Conservation (phyloP, 1,140 invertebrate genomes). For the Theocolax elegans region DNA sequence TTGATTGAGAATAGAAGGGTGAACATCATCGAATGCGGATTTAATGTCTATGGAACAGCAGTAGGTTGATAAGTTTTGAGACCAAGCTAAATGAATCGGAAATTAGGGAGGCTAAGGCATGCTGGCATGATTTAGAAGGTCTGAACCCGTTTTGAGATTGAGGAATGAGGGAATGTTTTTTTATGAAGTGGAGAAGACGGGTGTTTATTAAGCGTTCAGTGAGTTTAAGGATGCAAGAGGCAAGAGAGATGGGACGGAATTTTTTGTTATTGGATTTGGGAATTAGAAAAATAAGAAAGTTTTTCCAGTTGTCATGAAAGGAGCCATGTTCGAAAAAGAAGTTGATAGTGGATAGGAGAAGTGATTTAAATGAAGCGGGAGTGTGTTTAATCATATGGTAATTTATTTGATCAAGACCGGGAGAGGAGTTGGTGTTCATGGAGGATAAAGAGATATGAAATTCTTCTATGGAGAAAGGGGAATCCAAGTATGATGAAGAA, state of each 20-base stretch:
- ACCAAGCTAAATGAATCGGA: slow-evolving; percentile 36
- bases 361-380: background rate
- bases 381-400: background rate
- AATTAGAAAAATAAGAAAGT: slow-evolving; percentile 23
- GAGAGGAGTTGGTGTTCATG: background rate
- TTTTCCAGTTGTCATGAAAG: slow-evolving; percentile 18
- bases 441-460: background rate
- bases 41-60: slow-evolving; percentile 24
- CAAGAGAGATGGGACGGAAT: slow-evolving; percentile 35
- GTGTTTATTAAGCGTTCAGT: slow-evolving; percentile 19
- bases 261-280: slow-evolving; percentile 26
- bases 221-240: slow-evolving; percentile 20
- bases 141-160: slow-evolving; percentile 35
- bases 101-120: background rate
- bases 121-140: slow-evolving; percentile 30
- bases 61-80: background rate
- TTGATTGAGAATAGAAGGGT: too few species aligned
- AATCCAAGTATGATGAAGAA: background rate
- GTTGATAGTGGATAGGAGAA: background rate
- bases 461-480: background rate
- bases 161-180: background rate
- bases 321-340: background rate
- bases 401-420: slow-evolving; percentile 11
- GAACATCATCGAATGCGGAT: background rate
- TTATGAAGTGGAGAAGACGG: background rate